Evolutionary conservation across 2,797 vertebrate genomes (phyloP).

Genomic region (Mormyrus hasselquistii): DNA sequence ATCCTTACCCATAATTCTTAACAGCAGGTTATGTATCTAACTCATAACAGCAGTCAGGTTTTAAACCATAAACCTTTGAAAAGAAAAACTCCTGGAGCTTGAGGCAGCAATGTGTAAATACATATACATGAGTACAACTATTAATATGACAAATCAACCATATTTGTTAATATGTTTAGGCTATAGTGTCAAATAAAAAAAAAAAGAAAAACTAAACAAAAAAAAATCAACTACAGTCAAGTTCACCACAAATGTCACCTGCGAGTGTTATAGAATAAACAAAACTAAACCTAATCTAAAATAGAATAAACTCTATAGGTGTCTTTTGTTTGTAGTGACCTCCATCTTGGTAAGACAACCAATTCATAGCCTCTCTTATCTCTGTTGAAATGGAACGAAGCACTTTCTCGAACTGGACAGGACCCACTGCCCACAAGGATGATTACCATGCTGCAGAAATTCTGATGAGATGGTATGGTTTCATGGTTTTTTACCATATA

Average conservation of each 20-base stretch:
- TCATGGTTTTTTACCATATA: background rate
- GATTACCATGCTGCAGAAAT: background rate
- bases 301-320: background rate
- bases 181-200: background rate
- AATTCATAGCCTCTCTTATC: constrained; percentile 1
- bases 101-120: background rate
- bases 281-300: background rate
- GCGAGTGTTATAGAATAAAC: background rate
- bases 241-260: background rate
- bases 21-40: background rate
- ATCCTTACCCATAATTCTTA: background rate
- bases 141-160: background rate
- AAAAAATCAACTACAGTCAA: background rate
- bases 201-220: background rate
- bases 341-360: background rate
- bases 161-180: background rate
- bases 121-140: background rate
- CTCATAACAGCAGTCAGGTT: background rate
- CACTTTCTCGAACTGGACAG: background rate
- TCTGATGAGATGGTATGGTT: background rate
- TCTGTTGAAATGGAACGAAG: background rate
- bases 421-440: background rate
- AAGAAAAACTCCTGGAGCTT: background rate
- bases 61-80: background rate
- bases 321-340: background rate